Evolutionary conservation across 2,113 vertebrate genomes (phyloP).

Genomic region (Hippocampus mohnikei): DNA sequence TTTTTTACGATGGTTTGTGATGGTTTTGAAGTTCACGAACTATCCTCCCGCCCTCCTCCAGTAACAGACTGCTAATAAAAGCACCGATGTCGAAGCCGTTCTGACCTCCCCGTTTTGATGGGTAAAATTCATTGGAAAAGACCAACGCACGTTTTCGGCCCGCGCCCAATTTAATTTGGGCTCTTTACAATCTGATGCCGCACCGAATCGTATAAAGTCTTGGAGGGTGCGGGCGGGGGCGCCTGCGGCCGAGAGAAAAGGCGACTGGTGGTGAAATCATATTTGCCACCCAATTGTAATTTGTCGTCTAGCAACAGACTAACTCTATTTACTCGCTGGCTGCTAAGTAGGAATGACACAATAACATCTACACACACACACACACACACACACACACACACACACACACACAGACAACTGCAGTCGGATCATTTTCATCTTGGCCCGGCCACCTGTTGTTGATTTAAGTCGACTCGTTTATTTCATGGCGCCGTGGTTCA

Average conservation of each 20-base stretch:
- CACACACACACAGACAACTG: not conserved
- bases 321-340: constrained; percentile 9
- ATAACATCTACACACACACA: constrained; percentile 23
- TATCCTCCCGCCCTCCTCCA: not conserved
- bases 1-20: not conserved
- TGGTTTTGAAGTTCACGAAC: not conserved
- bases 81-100: not conserved
- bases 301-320: constrained; percentile 27
- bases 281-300: constrained; percentile 32
- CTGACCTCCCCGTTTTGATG: not conserved
- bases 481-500: not conserved
- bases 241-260: constrained; percentile 7
- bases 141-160: not conserved
- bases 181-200: constrained; percentile 15
- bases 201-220: constrained; percentile 36
- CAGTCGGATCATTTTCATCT: constrained; percentile 26
- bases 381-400: no score
- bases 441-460: constrained; percentile 17
- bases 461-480: not conserved
- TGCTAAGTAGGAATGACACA: constrained; percentile 36
- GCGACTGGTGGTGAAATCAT: constrained; percentile 24
- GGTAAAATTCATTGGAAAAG: not conserved
- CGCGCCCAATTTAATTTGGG: constrained; percentile 1
- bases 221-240: no score
- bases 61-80: constrained; percentile 3